These are phyloP conservation scores for Dromococcyx pavoninus DNA, from an alignment of 2,797 vertebrate species.

Conservation along the genomic window DNA sequence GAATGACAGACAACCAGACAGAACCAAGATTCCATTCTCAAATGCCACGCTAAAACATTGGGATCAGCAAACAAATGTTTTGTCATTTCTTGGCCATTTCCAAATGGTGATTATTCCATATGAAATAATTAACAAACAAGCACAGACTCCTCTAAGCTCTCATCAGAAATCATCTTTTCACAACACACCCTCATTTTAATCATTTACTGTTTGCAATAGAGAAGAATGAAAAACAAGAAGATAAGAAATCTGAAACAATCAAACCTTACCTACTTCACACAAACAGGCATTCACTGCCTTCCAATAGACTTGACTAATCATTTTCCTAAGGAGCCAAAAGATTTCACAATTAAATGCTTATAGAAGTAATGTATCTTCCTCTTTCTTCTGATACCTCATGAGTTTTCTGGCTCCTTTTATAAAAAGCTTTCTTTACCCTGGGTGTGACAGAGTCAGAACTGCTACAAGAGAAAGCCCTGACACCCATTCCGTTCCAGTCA, in stretches of 20 bases:
- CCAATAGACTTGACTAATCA: conserved; percentile 10
- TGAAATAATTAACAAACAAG: background rate
- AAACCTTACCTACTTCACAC: background rate
- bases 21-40: background rate
- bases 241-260: background rate
- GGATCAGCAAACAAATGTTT: background rate
- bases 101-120: background rate
- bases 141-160: background rate
- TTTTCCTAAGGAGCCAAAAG: conserved; percentile 30
- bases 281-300: background rate
- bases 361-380: conserved; percentile 5
- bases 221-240: background rate
- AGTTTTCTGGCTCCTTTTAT: conserved; percentile 8
- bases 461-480: background rate
- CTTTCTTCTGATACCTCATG: conserved; percentile 24
- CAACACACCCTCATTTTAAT: background rate
- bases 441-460: background rate
- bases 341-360: background rate
- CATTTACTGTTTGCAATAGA: background rate
- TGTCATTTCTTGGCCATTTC: background rate
- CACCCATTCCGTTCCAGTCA: conserved; percentile 12
- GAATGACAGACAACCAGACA: background rate
- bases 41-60: background rate
- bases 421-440: conserved; percentile 17
- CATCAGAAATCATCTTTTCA: background rate